Percentiles rank a stretch among this genome's conserved stretches.
phyloP scores from a whole-genome alignment of 1,140 invertebrate genomes.

The Cydia fagiglandana region DNA sequence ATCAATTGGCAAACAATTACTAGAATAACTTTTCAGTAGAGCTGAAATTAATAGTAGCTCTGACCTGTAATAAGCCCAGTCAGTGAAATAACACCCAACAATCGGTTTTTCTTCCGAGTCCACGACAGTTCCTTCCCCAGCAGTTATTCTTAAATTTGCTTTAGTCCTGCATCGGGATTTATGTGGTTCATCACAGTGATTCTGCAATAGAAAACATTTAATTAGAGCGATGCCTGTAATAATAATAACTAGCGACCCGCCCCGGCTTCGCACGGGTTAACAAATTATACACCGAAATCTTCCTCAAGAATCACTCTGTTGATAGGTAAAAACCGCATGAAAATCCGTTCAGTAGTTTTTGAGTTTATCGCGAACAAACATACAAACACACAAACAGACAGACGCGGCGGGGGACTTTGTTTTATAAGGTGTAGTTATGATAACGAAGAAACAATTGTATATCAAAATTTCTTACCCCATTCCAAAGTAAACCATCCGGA shows the following conservation, averaged over 20 bases:
- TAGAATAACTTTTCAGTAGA: background rate
- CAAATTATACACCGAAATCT: too few relatives aligned
- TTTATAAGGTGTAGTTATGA: too few relatives aligned
- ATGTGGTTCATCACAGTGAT: conserved; percentile 89
- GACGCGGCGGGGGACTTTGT: too few relatives aligned
- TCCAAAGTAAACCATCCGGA: conserved; percentile 87
- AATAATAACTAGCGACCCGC: too few relatives aligned
- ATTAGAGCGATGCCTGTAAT: background rate
- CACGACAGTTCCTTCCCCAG: conserved; percentile 38
- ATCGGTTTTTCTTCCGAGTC: conserved; percentile 71
- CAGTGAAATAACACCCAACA: conserved; percentile 87
- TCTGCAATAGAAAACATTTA: conserved; percentile 53
- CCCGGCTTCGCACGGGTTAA: too few relatives aligned
- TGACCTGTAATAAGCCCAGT: conserved; percentile 86
- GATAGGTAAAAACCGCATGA: too few relatives aligned
- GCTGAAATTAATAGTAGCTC: background rate
- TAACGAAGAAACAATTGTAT: background rate
- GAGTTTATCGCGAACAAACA: too few relatives aligned
- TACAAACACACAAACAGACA: too few relatives aligned
- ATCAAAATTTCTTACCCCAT: conserved; percentile 73
- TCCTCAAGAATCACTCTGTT: too few relatives aligned
- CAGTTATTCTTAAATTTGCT: conserved; percentile 54
- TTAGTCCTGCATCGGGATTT: conserved; percentile 82
- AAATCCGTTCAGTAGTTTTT: too few relatives aligned
- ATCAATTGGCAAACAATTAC: background rate